Conservation (phyloP, 1,140 invertebrate genomes). For the Drosophila oshimai region DNA sequence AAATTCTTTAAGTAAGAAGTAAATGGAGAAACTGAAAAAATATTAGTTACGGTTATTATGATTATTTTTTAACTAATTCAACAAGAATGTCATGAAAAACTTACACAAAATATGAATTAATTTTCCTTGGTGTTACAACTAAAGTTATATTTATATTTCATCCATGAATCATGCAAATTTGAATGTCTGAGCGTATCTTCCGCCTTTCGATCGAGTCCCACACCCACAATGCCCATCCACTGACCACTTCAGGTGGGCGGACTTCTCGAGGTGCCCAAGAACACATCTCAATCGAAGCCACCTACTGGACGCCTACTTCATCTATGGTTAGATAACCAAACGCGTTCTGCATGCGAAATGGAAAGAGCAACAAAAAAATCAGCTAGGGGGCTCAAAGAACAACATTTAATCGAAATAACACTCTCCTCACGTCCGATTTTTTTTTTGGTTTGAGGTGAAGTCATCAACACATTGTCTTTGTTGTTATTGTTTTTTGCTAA, state of each 20-base stretch:
- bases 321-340: slow-evolving; percentile 32
- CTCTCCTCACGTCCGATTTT: slow-evolving; percentile 46
- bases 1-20: background rate
- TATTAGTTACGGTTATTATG: too few species aligned
- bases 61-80: too few species aligned
- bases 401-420: slow-evolving; percentile 29
- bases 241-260: slow-evolving; percentile 34
- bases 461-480: slow-evolving; percentile 61
- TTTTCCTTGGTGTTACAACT: background rate
- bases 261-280: slow-evolving; percentile 16
- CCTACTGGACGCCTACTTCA: slow-evolving; percentile 33
- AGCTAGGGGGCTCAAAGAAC: background rate
- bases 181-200: slow-evolving; percentile 17
- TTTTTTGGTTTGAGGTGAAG: slow-evolving; percentile 56
- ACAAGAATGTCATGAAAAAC: background rate
- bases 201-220: slow-evolving; percentile 33
- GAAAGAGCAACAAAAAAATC: background rate
- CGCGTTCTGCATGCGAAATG: slow-evolving; percentile 21
- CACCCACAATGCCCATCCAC: slow-evolving; percentile 18
- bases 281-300: slow-evolving; percentile 24
- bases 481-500: slow-evolving; percentile 36
- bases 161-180: slow-evolving; percentile 8
- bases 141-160: slow-evolving; percentile 9
- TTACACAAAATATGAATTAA: background rate
- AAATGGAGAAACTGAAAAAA: too few species aligned